Evolutionary conservation across 1,140 invertebrate genomes (phyloP).

Genomic region (Listronotus oregonensis): DNA sequence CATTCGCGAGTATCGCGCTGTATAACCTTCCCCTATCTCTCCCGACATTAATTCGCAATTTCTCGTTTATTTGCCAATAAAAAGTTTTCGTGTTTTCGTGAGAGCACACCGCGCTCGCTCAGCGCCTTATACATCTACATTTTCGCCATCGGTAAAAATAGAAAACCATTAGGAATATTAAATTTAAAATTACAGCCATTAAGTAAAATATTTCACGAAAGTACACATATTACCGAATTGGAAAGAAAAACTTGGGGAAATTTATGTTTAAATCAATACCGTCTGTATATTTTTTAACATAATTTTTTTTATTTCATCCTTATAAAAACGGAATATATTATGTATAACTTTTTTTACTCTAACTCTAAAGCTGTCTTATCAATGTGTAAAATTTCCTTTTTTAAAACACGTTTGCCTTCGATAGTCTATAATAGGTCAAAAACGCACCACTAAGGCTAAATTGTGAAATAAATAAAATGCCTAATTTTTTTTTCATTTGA

Average conservation of each 20-base stretch:
- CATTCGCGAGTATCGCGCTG: constrained; percentile 5
- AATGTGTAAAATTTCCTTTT: no score
- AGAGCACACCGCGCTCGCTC: no score
- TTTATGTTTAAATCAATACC: no score
- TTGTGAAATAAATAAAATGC: no score
- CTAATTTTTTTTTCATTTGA: no score
- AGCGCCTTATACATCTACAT: constrained; percentile 13
- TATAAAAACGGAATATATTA: no score
- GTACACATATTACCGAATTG: constrained; percentile 9
- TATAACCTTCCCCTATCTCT: constrained; percentile 8
- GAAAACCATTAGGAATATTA: constrained; percentile 29
- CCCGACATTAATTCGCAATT: constrained; percentile 26
- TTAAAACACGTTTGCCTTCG: no score
- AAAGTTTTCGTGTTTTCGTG: constrained; percentile 24
- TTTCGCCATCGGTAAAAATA: constrained; percentile 18
- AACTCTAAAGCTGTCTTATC: no score
- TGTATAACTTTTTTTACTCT: no score
- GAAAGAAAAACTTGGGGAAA: background rate
- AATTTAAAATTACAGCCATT: constrained; percentile 32
- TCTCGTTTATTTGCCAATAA: constrained; percentile 28
- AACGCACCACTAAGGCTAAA: no score
- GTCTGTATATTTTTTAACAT: background rate
- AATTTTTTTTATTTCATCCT: background rate
- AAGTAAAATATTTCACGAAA: constrained; percentile 6
- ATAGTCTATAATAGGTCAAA: no score